phyloP scores from a whole-genome alignment of 2,113 vertebrate genomes.

The Gopherus flavomarginatus region DNA sequence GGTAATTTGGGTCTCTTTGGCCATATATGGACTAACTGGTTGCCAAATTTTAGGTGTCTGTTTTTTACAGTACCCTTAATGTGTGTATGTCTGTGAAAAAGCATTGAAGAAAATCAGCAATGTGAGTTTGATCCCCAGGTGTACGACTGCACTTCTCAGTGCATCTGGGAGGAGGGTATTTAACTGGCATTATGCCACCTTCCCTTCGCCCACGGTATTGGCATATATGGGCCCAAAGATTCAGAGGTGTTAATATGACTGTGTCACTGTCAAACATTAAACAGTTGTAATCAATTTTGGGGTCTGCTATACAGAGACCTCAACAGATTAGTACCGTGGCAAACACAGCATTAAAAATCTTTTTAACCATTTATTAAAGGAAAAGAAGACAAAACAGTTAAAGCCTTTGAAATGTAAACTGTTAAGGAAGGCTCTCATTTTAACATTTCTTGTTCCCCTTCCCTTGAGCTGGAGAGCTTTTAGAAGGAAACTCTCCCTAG shows the following conservation, averaged over 20 bases:
- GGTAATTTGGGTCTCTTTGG: not conserved
- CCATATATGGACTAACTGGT: not conserved
- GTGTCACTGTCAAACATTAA: not conserved
- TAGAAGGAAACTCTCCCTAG: not conserved
- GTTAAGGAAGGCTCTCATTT: not conserved
- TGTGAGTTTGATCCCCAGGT: not conserved
- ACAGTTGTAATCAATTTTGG: not conserved
- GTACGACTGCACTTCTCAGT: not conserved
- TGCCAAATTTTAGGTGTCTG: not conserved
- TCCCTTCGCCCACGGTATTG: not conserved
- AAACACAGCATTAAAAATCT: not conserved
- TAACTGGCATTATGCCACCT: not conserved
- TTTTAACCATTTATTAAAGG: not conserved
- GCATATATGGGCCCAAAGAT: not conserved
- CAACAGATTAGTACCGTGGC: not conserved
- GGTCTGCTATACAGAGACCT: not conserved
- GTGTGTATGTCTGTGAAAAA: not conserved
- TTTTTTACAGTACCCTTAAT: not conserved
- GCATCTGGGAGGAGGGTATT: not conserved
- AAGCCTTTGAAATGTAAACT: not conserved
- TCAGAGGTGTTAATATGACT: not conserved
- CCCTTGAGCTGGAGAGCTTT: not conserved
- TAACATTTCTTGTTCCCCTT: not conserved
- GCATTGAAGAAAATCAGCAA: not conserved
- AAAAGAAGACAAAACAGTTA: not conserved